Conservation (phyloP, 2,888 invertebrate species). For the Coecobrya sp. region DNA sequence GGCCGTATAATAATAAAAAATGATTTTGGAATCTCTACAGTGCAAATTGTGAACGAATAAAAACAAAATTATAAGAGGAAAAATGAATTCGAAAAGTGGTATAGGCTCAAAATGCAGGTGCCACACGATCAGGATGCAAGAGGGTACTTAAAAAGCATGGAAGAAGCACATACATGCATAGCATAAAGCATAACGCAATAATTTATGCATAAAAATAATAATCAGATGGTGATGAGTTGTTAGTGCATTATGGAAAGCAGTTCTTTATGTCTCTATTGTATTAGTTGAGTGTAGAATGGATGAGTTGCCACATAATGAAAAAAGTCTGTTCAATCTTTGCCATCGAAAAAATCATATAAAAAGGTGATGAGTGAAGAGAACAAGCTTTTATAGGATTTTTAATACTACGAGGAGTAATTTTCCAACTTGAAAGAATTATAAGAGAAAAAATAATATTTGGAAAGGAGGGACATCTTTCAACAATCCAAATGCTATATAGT, state of each 20-base stretch:
- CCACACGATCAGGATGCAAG: neutral
- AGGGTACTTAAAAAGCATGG: slow-evolving; percentile 9
- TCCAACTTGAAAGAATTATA: neutral
- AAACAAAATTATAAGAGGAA: slow-evolving; percentile 20
- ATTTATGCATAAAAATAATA: slow-evolving; percentile 86
- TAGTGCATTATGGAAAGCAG: slow-evolving; percentile 82
- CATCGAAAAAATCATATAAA: slow-evolving; percentile 19
- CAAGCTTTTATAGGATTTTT: neutral
- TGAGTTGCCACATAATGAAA: slow-evolving; percentile 59
- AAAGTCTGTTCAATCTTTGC: slow-evolving; percentile 71
- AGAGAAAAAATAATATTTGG: neutral
- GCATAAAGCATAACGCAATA: slow-evolving; percentile 71
- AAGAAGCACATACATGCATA: slow-evolving; percentile 51
- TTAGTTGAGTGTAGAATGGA: slow-evolving; percentile 64
- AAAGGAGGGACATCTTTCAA: neutral
- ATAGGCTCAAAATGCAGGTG: neutral
- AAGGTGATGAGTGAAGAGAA: neutral
- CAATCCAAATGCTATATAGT: neutral
- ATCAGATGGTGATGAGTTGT: slow-evolving; percentile 83
- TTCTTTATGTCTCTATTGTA: slow-evolving; percentile 77
- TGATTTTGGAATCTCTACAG: neutral
- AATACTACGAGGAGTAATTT: neutral
- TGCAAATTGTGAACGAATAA: neutral
- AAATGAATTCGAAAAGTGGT: slow-evolving; percentile 13
- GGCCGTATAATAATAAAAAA: neutral